Evolutionary conservation across 2,797 vertebrate species (phyloP), one percentile per base, ranked within the genome.

Genomic region (Lacerta bilineata): DNA sequence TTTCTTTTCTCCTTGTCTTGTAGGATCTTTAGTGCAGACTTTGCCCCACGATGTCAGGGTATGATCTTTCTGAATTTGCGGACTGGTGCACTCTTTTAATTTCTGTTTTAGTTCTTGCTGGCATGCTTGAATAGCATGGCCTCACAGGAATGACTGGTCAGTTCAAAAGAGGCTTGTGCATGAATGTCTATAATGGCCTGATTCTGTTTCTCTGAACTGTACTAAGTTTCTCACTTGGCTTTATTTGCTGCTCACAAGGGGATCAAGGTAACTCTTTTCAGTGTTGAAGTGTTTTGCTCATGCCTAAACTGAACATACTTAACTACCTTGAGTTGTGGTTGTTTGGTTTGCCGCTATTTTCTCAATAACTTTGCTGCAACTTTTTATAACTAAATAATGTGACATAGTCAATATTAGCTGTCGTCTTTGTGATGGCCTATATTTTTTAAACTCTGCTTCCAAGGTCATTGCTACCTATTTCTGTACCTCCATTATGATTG

Each of bases 211-310:
- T 92, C 90, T 96, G 91, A 96, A 95, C 88, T 94, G 72, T 96
- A 97, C 95, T 98, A 97, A 98, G 95, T 97, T 95, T 98, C 95
- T 97, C 92, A 95, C 96, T 98, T 98, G 97, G 94, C 96, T 98
- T 98, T 98, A 94, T 97, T 97, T 97, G 97, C 97, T 97, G 98
- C 98, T 96, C 95, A 83, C 97, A 97, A 98, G 98, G 97, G 98
- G 98, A 98, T 98, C 98, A 94, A 98, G 98, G 98, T 98, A 98
- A 98, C 86, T 93, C 90, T 96, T 90, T 94, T 41, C 89, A 96
- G 87, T 83, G 86, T 86, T 80, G 59, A 33, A 80, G 72, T 92
- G 59, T 80, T 90, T 88, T 83, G 69, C 75, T 83, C 27, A 41
- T 33, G 27, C n/a, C 50, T 33, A 18, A 74, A 85, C 1, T 90